Conservation (phyloP, 2,113 vertebrate genomes). For the Hassar affinis region DNA sequence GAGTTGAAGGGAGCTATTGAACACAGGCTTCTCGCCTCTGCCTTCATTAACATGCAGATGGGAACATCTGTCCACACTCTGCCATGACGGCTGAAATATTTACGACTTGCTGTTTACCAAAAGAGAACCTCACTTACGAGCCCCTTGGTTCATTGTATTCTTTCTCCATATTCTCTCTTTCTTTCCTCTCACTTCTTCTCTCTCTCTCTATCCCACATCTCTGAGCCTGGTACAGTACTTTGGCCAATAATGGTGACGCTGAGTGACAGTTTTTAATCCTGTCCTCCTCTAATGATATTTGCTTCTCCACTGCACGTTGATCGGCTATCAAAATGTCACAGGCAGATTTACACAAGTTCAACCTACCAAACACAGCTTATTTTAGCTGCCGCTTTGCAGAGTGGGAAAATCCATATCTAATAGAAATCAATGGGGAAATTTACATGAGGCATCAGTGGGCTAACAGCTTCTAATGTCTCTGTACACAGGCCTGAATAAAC, state of each 20-base stretch:
- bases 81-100: constrained; percentile 77
- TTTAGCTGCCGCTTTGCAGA: constrained; percentile 56
- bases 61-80: constrained; percentile 72
- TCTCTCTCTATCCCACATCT: constrained; percentile 30
- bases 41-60: constrained; percentile 75
- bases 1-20: constrained; percentile 74
- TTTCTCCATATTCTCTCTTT: constrained; percentile 4
- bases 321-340: constrained; percentile 75
- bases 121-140: constrained; percentile 59
- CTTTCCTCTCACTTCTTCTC: neutral
- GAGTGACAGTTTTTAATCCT: constrained; percentile 71
- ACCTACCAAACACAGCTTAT: constrained; percentile 74
- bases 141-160: constrained; percentile 35
- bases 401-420: constrained; percentile 65
- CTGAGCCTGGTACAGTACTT: constrained; percentile 34
- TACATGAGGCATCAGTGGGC: constrained; percentile 61
- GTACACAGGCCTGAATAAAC: constrained; percentile 50
- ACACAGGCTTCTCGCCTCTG: constrained; percentile 55
- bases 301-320: constrained; percentile 55
- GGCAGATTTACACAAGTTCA: constrained; percentile 68
- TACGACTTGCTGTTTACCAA: constrained; percentile 70
- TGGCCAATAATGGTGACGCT: constrained; percentile 64
- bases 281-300: constrained; percentile 70
- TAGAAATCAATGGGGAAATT: constrained; percentile 68
- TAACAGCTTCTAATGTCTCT: constrained; percentile 49